These are phyloP conservation scores for Cylas formicarius DNA, from an alignment of 1,140 invertebrate genomes.

Conservation along the genomic window DNA sequence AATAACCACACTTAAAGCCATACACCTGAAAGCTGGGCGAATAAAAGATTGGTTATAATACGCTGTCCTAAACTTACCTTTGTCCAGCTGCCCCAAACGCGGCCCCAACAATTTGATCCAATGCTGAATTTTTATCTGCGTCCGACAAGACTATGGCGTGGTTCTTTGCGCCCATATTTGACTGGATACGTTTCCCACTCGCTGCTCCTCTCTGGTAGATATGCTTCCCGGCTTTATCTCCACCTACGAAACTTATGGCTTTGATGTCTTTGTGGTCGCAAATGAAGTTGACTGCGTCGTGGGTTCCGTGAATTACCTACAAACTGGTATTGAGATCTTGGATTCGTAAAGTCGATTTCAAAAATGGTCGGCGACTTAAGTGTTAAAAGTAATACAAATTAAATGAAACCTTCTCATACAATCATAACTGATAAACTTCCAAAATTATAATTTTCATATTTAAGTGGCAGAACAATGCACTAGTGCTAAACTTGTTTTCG, in stretches of 20 bases:
- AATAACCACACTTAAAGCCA: constrained; percentile 95
- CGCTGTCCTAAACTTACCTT: no score
- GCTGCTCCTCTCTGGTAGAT: constrained; percentile 86
- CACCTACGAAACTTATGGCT: constrained; percentile 98
- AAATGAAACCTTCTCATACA: no score
- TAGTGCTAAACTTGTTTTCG: no score
- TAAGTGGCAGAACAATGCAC: not conserved
- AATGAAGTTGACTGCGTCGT: constrained; percentile 93
- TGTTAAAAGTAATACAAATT: no score
- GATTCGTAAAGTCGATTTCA: not conserved
- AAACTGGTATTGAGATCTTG: constrained; percentile 8
- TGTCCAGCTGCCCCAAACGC: constrained; percentile 94
- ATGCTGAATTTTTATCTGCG: constrained; percentile 93
- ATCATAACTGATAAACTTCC: no score
- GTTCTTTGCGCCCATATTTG: constrained; percentile 99
- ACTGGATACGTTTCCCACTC: constrained; percentile 91
- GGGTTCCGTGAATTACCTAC: constrained; percentile 86
- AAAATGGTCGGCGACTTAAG: no score
- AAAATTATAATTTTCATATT: not conserved
- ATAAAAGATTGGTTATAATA: no score
- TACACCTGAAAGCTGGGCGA: constrained; percentile 66
- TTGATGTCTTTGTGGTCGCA: constrained; percentile 94
- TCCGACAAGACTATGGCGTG: constrained; percentile 96
- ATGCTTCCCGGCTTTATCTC: constrained; percentile 91
- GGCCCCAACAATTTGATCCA: constrained; percentile 91